Percentiles rank a stretch among this genome's conserved stretches.
These are phyloP conservation scores for Schizopygopsis pylzovi DNA, from an alignment of 2,797 vertebrate genomes.

Conservation along the genomic window DNA sequence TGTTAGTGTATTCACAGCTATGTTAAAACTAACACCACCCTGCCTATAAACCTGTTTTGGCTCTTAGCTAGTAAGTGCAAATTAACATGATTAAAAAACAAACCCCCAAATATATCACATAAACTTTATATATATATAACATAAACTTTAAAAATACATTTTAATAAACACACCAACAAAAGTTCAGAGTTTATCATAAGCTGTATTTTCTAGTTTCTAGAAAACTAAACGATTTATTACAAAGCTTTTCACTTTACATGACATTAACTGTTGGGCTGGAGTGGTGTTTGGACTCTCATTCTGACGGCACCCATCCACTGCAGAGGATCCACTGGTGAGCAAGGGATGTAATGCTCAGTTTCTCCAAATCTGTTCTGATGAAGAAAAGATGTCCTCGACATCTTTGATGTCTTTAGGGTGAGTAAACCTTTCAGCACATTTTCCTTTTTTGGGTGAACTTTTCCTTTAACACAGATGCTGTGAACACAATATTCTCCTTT, in stretches of 20 bases:
- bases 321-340: not conserved
- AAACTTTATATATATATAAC: too few species aligned
- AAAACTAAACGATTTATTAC: not conserved
- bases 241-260: not conserved
- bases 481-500: not conserved
- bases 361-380: not conserved
- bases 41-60: not conserved
- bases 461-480: not conserved
- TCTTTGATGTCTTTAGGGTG: not conserved
- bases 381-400: not conserved
- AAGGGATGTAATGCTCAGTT: not conserved
- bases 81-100: not conserved
- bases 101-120: not conserved
- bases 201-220: not conserved
- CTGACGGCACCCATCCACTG: not conserved
- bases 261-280: not conserved
- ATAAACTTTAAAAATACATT: not conserved
- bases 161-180: slow-evolving; percentile 2
- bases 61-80: not conserved
- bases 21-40: not conserved
- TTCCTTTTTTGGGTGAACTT: not conserved
- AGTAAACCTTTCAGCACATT: not conserved
- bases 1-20: too few species aligned
- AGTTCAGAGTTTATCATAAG: not conserved
- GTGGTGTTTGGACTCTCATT: not conserved